Evolutionary conservation across 1,140 invertebrate genomes (phyloP).

Genomic region (Drosophila dunni): DNA sequence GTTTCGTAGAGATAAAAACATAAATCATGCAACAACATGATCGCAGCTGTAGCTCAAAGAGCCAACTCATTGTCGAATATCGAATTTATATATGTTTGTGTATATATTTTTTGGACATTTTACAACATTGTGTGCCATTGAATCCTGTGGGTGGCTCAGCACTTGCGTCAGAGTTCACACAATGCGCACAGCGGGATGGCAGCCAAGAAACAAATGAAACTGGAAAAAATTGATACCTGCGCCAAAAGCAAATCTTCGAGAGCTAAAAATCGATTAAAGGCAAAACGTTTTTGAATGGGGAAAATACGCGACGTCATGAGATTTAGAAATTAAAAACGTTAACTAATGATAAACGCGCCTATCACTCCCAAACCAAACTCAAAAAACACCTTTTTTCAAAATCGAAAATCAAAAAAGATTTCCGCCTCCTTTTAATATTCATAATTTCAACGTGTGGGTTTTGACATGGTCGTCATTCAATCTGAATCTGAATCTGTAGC

Average conservation of each 20-base stretch:
- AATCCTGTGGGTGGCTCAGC: constrained; percentile 76
- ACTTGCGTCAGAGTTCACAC: constrained; percentile 58
- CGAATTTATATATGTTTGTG: constrained; percentile 1
- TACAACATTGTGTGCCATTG: constrained; percentile 35
- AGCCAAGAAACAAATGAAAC: constrained; percentile 1
- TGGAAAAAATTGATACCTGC: constrained; percentile 11
- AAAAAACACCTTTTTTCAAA: background rate
- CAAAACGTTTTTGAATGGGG: constrained; percentile 68
- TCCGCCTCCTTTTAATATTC: constrained; percentile 20
- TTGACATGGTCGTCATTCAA: constrained; percentile 57
- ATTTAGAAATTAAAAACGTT: constrained; percentile 62
- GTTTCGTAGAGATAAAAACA: constrained; percentile 38
- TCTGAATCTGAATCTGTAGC: background rate
- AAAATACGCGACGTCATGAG: constrained; percentile 64
- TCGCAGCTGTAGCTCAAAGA: constrained; percentile 11
- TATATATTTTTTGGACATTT: constrained; percentile 32
- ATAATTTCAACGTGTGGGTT: constrained; percentile 68
- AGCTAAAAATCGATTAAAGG: constrained; percentile 72
- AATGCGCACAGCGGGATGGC: constrained; percentile 67
- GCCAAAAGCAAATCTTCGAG: constrained; percentile 20
- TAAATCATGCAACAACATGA: constrained; percentile 67
- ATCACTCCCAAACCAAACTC: background rate
- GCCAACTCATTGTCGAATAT: constrained; percentile 49
- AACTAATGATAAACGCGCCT: constrained; percentile 63
- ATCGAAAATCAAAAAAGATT: constrained; percentile 26